Evolutionary conservation across 2,797 vertebrate species (phyloP), one percentile per base, ranked within the genome.

Genomic region (Mormyrops boulengeri): DNA sequence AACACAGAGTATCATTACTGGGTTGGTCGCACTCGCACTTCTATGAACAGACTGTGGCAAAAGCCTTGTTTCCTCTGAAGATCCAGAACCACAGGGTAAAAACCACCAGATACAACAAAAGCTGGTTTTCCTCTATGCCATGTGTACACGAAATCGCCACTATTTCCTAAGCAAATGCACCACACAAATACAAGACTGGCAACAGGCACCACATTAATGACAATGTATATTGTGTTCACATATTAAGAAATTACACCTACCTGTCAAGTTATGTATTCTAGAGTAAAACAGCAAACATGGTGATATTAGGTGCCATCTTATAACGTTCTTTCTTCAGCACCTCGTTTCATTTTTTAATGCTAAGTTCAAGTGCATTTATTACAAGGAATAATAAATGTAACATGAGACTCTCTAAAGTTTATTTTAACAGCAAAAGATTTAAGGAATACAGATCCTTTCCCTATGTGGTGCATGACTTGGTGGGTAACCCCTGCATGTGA

Each of bases 1-100:
- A 88, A 88, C 87, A 88, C 19, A 69, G 60, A 88, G 86, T 87
- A 88, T 69, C 87, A 88, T 88, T 66, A 88, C 57, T 53, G 60
- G n/a, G 41, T 38, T 47, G 87, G 57, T 69, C 60, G n/a, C 87
- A 47, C 87, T 44, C 22, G 9, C 60, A 47, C 41, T 66, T 9
- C 60, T 41, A 60, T 69, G 26, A 87, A 60, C 86, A 86, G 49
- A 86, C 49, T 44, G 55, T 14, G 86, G 86, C 38, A 2, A 55
- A 30, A 87, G 22, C 30, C 9, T 22, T 11, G 60, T 69, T 69
- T 44, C 38, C 50, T 87, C 57, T 11, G 34, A 22, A 11, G 26
- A 26, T 49, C 12, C 57, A 22, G 87, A 57, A 69, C n/a, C 57
- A 26, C 87, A 60, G 50, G 34, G 85, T 87, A 14, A 41, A 87